phyloP scores from a whole-genome alignment of 2,113 vertebrate species.

The Ceuthmochares aereus region DNA sequence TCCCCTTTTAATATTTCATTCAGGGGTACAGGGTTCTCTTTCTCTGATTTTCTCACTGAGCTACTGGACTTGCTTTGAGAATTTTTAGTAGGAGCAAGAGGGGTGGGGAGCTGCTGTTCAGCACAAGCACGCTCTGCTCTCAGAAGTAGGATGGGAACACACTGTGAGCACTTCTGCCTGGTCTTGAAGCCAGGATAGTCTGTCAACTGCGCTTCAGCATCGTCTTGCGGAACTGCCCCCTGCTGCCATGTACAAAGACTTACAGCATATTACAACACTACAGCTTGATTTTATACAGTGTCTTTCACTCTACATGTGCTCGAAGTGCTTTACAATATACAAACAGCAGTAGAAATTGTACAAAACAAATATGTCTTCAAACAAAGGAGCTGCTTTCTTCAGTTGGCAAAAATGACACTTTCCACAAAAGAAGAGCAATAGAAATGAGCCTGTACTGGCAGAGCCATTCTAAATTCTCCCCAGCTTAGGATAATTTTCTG shows the following conservation, averaged over 20 bases:
- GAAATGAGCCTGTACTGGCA: constrained; percentile 36
- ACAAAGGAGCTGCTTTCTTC: constrained; percentile 37
- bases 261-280: background rate
- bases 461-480: background rate
- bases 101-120: background rate
- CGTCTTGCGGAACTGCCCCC: constrained; percentile 42
- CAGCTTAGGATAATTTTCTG: background rate
- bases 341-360: constrained; percentile 55
- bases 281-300: background rate
- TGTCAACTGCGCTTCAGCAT: background rate
- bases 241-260: constrained; percentile 43
- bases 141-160: background rate
- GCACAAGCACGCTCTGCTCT: background rate
- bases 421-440: background rate
- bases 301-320: constrained; percentile 25
- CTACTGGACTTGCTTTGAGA: background rate
- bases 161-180: background rate
- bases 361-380: constrained; percentile 53
- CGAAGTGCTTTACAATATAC: constrained; percentile 33
- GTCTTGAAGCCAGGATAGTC: background rate
- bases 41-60: background rate
- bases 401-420: constrained; percentile 24
- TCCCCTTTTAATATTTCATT: background rate
- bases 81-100: background rate
- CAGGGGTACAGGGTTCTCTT: background rate